phyloP scores from a whole-genome alignment of 2,797 vertebrate species.

The Spea hammondii region DNA sequence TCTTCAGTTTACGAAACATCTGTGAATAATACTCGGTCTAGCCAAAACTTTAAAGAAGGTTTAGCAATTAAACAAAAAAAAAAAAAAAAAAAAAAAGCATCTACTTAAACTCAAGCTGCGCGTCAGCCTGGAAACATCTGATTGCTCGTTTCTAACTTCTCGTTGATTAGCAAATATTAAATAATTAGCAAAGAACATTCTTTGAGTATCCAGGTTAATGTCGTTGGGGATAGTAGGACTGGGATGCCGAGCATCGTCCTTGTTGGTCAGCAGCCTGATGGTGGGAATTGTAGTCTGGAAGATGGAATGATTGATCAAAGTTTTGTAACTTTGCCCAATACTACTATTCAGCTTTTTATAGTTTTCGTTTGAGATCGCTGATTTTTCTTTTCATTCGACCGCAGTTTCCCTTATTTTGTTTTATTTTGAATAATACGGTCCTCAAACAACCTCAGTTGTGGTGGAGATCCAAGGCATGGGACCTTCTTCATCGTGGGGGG shows the following conservation, averaged over 20 bases:
- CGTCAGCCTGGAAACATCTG: neutral
- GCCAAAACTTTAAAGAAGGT: neutral
- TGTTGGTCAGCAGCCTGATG: no score
- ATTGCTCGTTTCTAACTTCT: neutral
- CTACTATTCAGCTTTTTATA: no score
- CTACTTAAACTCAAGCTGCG: neutral
- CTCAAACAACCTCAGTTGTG: no score
- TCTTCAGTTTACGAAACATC: constrained; percentile 10
- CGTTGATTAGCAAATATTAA: neutral
- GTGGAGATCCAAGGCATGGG: no score
- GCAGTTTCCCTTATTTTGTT: no score
- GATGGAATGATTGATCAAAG: no score
- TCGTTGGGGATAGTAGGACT: neutral
- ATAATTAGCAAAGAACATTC: neutral
- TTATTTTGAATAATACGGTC: no score
- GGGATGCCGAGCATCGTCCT: neutral
- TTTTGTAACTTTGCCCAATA: no score
- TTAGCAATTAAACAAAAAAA: neutral
- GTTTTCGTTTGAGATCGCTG: no score
- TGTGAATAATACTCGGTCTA: constrained; percentile 13
- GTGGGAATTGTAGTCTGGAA: no score
- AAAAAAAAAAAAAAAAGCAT: neutral
- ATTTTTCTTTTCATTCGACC: no score
- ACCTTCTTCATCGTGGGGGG: no score
- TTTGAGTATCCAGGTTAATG: neutral